Evolutionary conservation across 2,797 vertebrate species (phyloP).

Genomic region (Petrocephalus sullivani): DNA sequence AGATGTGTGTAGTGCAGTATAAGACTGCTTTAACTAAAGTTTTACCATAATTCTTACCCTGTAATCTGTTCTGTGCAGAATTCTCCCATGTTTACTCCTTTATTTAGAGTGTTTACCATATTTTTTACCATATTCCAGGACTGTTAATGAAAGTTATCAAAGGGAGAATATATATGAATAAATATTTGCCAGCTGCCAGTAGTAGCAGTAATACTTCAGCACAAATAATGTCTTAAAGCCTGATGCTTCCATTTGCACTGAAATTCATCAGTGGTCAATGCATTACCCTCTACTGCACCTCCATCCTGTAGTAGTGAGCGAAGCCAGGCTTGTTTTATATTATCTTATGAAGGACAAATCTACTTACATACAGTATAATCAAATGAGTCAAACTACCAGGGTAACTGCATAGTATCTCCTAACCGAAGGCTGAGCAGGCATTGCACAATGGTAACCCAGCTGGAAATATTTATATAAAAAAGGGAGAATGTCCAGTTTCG

Average conservation of each 20-base stretch:
- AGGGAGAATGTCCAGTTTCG: not conserved
- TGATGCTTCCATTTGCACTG: not conserved
- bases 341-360: not conserved
- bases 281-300: not conserved
- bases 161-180: not conserved
- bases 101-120: not conserved
- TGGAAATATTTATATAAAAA: not conserved
- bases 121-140: not conserved
- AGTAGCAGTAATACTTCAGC: not conserved
- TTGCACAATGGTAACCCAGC: not conserved
- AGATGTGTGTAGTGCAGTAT: too few relatives aligned
- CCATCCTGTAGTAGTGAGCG: not conserved
- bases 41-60: not conserved
- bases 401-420: not conserved
- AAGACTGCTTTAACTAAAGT: too few relatives aligned
- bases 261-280: not conserved
- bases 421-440: not conserved
- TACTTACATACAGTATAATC: not conserved
- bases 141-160: not conserved
- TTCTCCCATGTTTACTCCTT: not conserved
- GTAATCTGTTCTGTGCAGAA: not conserved
- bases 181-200: not conserved
- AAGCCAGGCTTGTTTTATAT: not conserved
- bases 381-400: not conserved
- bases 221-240: constrained; percentile 1